Conservation (phyloP, 2,113 vertebrate species). For the Ammodytes dubius region DNA sequence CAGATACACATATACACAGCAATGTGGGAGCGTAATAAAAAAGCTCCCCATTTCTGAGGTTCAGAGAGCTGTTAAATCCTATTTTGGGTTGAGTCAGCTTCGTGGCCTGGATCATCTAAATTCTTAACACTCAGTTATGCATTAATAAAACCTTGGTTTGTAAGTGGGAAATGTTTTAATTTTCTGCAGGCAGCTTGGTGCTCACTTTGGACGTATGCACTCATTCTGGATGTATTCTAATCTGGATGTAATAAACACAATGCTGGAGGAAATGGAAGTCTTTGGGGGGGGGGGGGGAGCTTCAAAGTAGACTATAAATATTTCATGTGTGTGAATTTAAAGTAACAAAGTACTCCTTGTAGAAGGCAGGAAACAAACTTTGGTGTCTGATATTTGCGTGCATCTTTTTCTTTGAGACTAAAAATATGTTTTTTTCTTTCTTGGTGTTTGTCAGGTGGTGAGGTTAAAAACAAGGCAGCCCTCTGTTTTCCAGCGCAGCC, state of each 20-base stretch:
- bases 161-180: slow-evolving; percentile 30
- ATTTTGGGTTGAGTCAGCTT: slow-evolving; percentile 53
- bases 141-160: slow-evolving; percentile 60
- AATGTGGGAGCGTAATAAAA: slow-evolving; percentile 12
- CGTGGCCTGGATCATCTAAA: slow-evolving; percentile 49
- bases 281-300: slow-evolving; percentile 20
- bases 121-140: slow-evolving; percentile 49
- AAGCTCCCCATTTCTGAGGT: slow-evolving; percentile 28
- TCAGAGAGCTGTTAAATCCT: slow-evolving; percentile 66
- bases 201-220: slow-evolving; percentile 1
- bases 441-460: background rate
- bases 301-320: slow-evolving; percentile 49
- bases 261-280: slow-evolving; percentile 38
- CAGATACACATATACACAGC: slow-evolving; percentile 28
- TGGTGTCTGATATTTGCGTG: background rate
- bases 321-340: slow-evolving; percentile 57
- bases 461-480: slow-evolving; percentile 27
- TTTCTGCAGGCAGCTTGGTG: slow-evolving; percentile 21
- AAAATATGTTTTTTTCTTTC: background rate
- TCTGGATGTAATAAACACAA: slow-evolving; percentile 49
- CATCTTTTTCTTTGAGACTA: background rate
- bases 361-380: background rate
- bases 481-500: background rate
- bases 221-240: slow-evolving; percentile 22
- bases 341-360: slow-evolving; percentile 17